A percentile compares a stretch with the other conserved stretches of the same genome.
Conservation (phyloP, 2,113 vertebrate species). For the Cettia cetti region DNA sequence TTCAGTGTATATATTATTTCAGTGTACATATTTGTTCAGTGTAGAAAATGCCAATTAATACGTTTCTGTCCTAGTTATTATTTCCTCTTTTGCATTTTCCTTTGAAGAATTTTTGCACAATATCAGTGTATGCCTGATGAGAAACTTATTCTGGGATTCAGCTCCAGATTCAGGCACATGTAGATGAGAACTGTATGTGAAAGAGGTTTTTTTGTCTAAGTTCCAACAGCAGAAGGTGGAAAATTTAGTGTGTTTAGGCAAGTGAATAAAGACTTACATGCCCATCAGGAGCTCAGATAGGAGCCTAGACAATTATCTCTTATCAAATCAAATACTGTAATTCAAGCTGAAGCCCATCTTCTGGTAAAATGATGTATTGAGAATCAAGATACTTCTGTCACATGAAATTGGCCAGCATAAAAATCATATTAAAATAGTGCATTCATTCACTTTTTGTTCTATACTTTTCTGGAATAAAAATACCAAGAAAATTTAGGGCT, state of each 20-base stretch:
- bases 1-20: neutral
- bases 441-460: neutral
- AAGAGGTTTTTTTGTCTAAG: neutral
- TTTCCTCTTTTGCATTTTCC: neutral
- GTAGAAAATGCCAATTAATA: neutral
- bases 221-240: neutral
- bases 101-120: neutral
- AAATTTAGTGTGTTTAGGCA: neutral
- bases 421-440: neutral
- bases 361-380: neutral
- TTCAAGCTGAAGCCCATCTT: neutral
- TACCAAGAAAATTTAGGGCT: neutral
- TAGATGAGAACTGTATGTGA: neutral
- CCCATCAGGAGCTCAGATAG: neutral
- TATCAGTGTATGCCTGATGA: neutral
- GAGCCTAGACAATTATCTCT: neutral
- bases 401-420: neutral
- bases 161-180: neutral
- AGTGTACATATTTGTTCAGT: neutral
- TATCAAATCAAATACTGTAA: neutral
- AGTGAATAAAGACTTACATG: neutral
- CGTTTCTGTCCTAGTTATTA: neutral
- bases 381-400: neutral
- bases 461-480: neutral
- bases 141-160: neutral